Percentiles rank a stretch among this genome's conserved stretches.
Conservation (phyloP, 1,140 invertebrate species). For the Antheraea pernyi region DNA sequence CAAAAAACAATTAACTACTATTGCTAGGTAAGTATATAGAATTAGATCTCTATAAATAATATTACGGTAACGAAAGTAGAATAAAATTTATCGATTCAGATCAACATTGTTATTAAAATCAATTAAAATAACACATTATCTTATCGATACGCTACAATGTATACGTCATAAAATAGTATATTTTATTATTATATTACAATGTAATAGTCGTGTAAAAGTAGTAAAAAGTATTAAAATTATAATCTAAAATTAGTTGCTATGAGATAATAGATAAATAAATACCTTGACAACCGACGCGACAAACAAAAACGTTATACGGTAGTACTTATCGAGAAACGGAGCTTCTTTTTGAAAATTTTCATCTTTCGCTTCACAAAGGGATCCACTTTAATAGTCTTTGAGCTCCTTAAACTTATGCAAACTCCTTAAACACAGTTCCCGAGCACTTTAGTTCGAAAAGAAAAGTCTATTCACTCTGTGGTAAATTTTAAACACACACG, state of each 20-base stretch:
- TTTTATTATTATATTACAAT: no score
- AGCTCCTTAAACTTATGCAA: slow-evolving; percentile 13
- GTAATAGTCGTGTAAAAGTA: no score
- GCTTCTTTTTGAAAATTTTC: slow-evolving; percentile 74
- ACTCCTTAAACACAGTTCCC: neutral
- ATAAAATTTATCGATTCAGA: no score
- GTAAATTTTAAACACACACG: slow-evolving; percentile 35
- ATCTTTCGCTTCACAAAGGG: slow-evolving; percentile 72
- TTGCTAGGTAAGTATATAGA: no score
- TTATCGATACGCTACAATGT: no score
- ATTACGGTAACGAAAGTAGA: no score
- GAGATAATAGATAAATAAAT: neutral
- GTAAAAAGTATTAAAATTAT: no score
- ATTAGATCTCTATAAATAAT: no score
- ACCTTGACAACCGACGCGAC: neutral
- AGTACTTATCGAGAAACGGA: slow-evolving; percentile 64
- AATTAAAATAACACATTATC: no score
- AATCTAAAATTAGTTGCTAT: neutral
- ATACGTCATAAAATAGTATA: no score
- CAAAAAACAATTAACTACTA: no score
- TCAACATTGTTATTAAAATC: no score
- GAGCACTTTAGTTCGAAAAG: slow-evolving; percentile 6
- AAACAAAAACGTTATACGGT: neutral
- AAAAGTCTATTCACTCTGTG: slow-evolving; percentile 34
- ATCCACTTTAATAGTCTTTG: slow-evolving; percentile 56